These are phyloP conservation scores for Galendromus occidentalis DNA, from an alignment of 1,140 invertebrate genomes.

Conservation along the genomic window DNA sequence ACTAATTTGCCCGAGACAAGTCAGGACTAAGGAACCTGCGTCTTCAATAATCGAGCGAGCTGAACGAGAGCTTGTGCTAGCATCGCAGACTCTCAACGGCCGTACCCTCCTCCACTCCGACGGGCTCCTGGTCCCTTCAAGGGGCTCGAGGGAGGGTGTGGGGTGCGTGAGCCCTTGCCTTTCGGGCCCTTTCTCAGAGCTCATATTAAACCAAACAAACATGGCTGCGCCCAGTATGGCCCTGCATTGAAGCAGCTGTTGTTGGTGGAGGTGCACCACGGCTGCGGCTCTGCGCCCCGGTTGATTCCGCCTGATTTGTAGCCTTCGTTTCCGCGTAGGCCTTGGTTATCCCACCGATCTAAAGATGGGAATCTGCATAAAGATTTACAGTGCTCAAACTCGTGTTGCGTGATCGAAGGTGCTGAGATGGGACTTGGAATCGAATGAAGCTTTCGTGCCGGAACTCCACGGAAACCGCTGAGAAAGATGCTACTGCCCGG, in stretches of 20 bases:
- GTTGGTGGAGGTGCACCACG: neutral
- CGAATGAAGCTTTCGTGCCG: neutral
- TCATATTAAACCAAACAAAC: conserved; percentile 4
- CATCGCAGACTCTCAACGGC: too few species aligned
- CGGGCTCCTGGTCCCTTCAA: too few species aligned
- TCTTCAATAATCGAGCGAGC: too few species aligned
- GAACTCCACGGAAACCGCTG: neutral
- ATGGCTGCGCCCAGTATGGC: conserved; percentile 2
- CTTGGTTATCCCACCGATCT: neutral
- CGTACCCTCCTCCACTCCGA: too few species aligned
- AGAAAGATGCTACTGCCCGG: neutral
- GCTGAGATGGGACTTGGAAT: neutral
- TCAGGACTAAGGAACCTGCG: too few species aligned
- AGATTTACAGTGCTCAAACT: neutral
- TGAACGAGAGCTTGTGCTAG: too few species aligned
- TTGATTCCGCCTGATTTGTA: neutral
- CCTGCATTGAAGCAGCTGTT: neutral
- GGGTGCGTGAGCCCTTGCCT: neutral
- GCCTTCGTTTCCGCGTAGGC: neutral
- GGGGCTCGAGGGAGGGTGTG: neutral
- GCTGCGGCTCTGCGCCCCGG: neutral
- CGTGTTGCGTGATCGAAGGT: neutral
- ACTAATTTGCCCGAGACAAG: too few species aligned
- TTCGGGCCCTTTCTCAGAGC: neutral
- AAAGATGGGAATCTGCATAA: neutral